phyloP scores from a whole-genome alignment of 2,797 vertebrate species.

The Lepus townsendii region DNA sequence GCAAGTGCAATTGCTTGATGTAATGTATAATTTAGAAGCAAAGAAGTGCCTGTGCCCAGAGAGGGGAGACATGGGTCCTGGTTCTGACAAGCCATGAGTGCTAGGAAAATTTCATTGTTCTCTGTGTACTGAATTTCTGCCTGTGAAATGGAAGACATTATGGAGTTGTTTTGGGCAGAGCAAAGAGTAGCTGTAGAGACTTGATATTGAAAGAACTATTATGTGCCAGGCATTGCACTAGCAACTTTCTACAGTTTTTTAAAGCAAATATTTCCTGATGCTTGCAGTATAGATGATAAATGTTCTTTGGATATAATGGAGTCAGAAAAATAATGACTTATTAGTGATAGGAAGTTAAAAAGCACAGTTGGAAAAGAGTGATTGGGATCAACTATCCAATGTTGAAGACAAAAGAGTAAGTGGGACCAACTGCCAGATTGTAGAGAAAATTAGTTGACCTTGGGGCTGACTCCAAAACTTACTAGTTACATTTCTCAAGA shows the following conservation, averaged over 20 bases:
- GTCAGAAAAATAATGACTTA: neutral
- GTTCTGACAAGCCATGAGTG: neutral
- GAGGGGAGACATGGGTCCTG: too few relatives aligned
- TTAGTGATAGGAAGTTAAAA: neutral
- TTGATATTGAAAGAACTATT: neutral
- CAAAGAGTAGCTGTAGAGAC: neutral
- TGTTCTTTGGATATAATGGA: neutral
- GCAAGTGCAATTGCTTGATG: conserved; percentile 1
- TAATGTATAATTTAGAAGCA: neutral
- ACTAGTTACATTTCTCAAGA: neutral
- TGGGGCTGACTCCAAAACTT: neutral
- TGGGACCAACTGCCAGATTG: neutral
- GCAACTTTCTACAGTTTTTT: neutral
- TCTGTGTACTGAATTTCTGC: neutral
- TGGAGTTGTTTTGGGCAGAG: neutral
- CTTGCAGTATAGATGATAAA: neutral
- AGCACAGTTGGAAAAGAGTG: neutral
- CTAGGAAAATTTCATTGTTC: neutral
- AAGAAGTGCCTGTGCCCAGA: neutral
- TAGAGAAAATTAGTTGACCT: neutral
- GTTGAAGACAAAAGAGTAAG: neutral
- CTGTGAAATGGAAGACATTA: neutral
- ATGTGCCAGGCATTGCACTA: neutral
- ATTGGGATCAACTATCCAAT: neutral
- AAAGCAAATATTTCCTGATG: neutral